A percentile compares a stretch with the other conserved stretches of the same genome.
phyloP scores from a whole-genome alignment of 2,888 invertebrate genomes.

The Bembecia ichneumoniformis region DNA sequence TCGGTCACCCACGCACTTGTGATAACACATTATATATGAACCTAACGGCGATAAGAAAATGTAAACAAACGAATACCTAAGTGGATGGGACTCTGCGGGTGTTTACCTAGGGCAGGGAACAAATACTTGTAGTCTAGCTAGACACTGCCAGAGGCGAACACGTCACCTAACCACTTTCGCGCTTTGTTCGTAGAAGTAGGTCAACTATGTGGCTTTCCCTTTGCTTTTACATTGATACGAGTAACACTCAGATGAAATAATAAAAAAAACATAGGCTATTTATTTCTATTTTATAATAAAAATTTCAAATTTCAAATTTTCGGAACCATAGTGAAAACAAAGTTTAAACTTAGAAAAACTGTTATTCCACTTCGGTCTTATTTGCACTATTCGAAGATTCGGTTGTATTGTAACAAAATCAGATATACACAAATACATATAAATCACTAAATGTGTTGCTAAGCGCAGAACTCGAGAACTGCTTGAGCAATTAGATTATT shows the following conservation, averaged over 20 bases:
- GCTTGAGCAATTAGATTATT: too few relatives aligned
- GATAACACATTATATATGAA: not conserved
- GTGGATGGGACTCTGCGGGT: conserved; percentile 4
- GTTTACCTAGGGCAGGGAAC: conserved; percentile 13
- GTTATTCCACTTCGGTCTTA: too few relatives aligned
- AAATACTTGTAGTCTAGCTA: conserved; percentile 5
- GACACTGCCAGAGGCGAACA: conserved; percentile 9
- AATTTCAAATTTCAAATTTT: too few relatives aligned
- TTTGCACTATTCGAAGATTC: too few relatives aligned
- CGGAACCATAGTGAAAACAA: too few relatives aligned
- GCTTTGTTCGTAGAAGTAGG: conserved; percentile 12
- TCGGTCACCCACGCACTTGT: too few relatives aligned
- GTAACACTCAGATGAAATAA: not conserved
- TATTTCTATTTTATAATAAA: not conserved
- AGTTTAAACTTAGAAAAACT: too few relatives aligned
- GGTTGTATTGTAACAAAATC: too few relatives aligned
- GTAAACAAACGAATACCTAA: conserved; percentile 9
- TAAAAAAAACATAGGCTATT: not conserved
- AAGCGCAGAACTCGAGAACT: too few relatives aligned
- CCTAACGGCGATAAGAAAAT: conserved; percentile 10
- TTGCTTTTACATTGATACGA: conserved; percentile 1
- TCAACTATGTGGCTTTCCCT: conserved; percentile 10
- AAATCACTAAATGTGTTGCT: too few relatives aligned
- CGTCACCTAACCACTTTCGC: conserved; percentile 12
- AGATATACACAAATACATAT: too few relatives aligned